These are phyloP conservation scores for Caiman crocodilus DNA, from an alignment of 2,797 vertebrate genomes.

Conservation along the genomic window DNA sequence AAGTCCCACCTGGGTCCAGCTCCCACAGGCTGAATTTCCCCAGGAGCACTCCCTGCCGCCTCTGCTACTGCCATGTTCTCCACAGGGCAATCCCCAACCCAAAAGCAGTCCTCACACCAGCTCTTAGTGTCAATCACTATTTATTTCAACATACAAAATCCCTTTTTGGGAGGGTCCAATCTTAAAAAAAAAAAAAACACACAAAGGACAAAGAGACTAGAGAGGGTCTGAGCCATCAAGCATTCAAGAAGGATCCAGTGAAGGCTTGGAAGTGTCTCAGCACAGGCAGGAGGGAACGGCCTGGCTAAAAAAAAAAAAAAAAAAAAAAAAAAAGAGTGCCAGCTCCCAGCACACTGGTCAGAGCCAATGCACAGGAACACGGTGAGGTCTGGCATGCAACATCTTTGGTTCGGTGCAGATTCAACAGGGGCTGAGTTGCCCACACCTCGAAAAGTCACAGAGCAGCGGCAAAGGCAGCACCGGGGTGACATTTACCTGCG, in stretches of 20 bases:
- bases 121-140: not conserved
- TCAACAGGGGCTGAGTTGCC: not conserved
- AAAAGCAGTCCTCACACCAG: not conserved
- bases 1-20: too few relatives aligned
- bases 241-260: not conserved
- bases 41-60: too few relatives aligned
- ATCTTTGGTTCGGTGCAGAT: not conserved
- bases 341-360: not conserved
- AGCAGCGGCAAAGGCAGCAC: not conserved
- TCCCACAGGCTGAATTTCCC: too few relatives aligned
- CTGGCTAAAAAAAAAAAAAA: not conserved
- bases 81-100: not conserved
- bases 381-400: not conserved
- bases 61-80: not conserved
- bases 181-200: not conserved
- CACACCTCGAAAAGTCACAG: not conserved
- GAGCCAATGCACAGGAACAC: not conserved
- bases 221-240: not conserved
- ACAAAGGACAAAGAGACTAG: not conserved
- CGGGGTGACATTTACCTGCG: not conserved
- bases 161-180: not conserved
- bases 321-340: not conserved
- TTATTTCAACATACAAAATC: not conserved
- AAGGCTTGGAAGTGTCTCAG: not conserved
- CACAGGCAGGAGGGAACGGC: not conserved